A percentile compares a stretch with the other conserved stretches of the same genome.
Evolutionary conservation across 2,797 vertebrate genomes (phyloP).

Genomic region (Sebastes iracundus): DNA sequence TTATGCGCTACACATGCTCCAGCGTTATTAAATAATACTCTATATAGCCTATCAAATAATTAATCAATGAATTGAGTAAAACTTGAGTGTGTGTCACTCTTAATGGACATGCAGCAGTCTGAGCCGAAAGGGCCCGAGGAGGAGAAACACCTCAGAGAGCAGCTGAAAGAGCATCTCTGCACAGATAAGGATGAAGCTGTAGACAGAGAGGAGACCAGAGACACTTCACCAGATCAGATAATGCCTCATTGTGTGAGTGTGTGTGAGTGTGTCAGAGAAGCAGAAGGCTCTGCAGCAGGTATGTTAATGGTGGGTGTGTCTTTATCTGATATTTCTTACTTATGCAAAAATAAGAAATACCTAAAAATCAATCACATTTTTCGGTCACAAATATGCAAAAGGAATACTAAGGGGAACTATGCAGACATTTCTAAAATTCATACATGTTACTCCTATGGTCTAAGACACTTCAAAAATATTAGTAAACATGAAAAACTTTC

Average conservation of each 20-base stretch:
- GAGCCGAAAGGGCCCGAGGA: not conserved
- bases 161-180: conserved; percentile 54
- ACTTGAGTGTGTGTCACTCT: not conserved
- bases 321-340: not conserved
- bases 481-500: too few relatives aligned
- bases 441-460: too few relatives aligned
- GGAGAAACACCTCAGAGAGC: conserved; percentile 20
- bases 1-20: not conserved
- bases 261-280: not conserved
- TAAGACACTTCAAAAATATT: too few relatives aligned
- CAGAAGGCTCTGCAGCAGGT: not conserved
- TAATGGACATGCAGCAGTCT: not conserved
- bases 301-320: not conserved
- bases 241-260: not conserved
- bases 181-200: conserved; percentile 76
- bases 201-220: conserved; percentile 85
- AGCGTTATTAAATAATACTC: not conserved
- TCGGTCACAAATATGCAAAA: not conserved
- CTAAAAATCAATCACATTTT: not conserved
- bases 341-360: not conserved
- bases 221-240: conserved; percentile 79
- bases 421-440: too few relatives aligned
- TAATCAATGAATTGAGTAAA: not conserved
- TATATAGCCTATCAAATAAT: not conserved
- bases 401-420: not conserved